Evolutionary conservation across 2,888 invertebrate species (phyloP).

Genomic region (Latheticus oryzae): DNA sequence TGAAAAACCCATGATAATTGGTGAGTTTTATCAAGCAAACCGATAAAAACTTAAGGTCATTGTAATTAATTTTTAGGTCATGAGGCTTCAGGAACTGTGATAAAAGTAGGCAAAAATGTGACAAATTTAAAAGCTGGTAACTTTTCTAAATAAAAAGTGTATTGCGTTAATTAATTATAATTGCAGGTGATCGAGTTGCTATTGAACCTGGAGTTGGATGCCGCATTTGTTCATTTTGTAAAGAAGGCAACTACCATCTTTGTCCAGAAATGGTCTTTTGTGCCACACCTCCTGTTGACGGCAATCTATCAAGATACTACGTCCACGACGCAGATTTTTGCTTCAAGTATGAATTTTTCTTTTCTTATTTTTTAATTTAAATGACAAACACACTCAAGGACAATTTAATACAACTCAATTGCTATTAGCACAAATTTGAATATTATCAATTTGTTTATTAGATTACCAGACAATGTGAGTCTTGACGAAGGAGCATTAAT

Average conservation of each 20-base stretch:
- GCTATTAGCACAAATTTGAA: background rate
- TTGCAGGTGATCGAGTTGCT: conserved; percentile 87
- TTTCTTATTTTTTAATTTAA: background rate
- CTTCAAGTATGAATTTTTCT: conserved; percentile 27
- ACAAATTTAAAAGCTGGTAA: conserved; percentile 66
- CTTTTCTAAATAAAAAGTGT: conserved; percentile 74
- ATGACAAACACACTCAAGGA: conserved; percentile 8
- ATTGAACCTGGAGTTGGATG: conserved; percentile 96
- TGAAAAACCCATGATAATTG: conserved; percentile 91
- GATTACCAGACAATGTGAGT: conserved; percentile 88
- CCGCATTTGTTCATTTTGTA: conserved; percentile 85
- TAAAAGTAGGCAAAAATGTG: conserved; percentile 79
- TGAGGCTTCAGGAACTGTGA: conserved; percentile 87
- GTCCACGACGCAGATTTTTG: conserved; percentile 87
- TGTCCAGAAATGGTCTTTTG: conserved; percentile 90
- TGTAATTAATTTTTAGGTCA: conserved; percentile 72
- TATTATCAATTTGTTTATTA: conserved; percentile 63
- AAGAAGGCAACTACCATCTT: conserved; percentile 89
- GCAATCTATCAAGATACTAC: conserved; percentile 88
- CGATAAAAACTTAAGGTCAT: background rate
- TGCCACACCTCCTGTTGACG: conserved; percentile 95
- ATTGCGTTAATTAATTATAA: conserved; percentile 46
- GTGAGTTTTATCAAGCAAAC: no score
- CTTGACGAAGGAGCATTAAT: conserved; percentile 95
- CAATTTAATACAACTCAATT: background rate